Conservation (phyloP, 2,888 invertebrate species). For the Aspidiotus rigidus region DNA sequence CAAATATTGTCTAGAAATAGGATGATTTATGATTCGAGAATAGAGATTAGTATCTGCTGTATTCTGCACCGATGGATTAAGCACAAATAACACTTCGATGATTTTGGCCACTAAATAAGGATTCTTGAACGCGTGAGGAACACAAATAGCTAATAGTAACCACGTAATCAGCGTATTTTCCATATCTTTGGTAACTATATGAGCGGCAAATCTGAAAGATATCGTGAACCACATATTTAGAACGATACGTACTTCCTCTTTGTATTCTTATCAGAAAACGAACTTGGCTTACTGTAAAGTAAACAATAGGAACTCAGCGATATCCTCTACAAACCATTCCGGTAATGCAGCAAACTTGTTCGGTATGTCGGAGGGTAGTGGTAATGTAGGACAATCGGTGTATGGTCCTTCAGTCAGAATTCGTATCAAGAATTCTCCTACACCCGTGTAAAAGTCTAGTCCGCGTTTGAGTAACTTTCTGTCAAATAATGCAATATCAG, state of each 20-base stretch:
- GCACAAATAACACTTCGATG: constrained; percentile 57
- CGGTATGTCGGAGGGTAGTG: constrained; percentile 50
- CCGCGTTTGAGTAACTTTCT: constrained; percentile 69
- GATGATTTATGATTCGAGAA: constrained; percentile 76
- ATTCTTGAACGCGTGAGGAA: constrained; percentile 83
- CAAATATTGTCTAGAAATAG: constrained; percentile 67
- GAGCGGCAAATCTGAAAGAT: constrained; percentile 59
- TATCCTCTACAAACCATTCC: constrained; percentile 96
- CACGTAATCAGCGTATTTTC: constrained; percentile 78
- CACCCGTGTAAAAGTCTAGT: constrained; percentile 77
- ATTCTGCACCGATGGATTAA: constrained; percentile 48
- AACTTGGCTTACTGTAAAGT: constrained; percentile 70
- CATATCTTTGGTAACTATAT: constrained; percentile 63
- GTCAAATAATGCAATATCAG: constrained; percentile 82
- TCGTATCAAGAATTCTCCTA: constrained; percentile 66
- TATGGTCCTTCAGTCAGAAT: constrained; percentile 49
- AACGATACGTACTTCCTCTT: neutral
- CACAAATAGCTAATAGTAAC: constrained; percentile 81
- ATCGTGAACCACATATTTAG: neutral
- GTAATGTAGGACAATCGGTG: constrained; percentile 38
- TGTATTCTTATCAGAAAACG: neutral
- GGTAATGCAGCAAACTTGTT: constrained; percentile 80
- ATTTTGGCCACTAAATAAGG: constrained; percentile 95
- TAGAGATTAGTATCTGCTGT: constrained; percentile 49
- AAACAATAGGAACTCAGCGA: constrained; percentile 90